Conservation (phyloP, 2,797 vertebrate genomes). For the Cryptoprocta ferox region DNA sequence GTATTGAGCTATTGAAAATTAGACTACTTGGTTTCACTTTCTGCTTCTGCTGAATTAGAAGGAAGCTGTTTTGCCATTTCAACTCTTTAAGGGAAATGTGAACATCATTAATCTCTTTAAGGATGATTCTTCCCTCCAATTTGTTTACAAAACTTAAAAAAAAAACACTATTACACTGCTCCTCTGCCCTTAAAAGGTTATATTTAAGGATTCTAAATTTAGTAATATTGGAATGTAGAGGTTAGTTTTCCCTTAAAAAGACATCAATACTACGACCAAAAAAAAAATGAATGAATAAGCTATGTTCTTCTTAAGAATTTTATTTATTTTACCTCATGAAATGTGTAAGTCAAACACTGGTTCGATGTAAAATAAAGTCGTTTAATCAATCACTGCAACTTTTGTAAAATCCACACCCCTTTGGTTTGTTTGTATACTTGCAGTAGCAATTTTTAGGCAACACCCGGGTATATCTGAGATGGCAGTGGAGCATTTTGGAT, state of each 20-base stretch:
- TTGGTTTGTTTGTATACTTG: slow-evolving; percentile 42
- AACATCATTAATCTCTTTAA: slow-evolving; percentile 43
- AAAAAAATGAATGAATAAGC: slow-evolving; percentile 32
- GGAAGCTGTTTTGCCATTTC: not conserved
- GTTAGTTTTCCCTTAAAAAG: slow-evolving; percentile 25
- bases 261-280: slow-evolving; percentile 28
- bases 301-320: slow-evolving; percentile 2
- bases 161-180: not conserved
- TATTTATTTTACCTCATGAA: slow-evolving; percentile 15
- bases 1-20: slow-evolving; percentile 58
- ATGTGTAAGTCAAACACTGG: not conserved
- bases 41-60: slow-evolving; percentile 53
- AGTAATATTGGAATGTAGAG: slow-evolving; percentile 6
- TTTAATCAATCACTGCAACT: slow-evolving; percentile 73
- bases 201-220: slow-evolving; percentile 35
- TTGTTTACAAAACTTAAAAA: slow-evolving; percentile 51
- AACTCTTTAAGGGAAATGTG: not conserved
- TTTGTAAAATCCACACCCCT: slow-evolving; percentile 61
- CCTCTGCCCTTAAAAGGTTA: not conserved
- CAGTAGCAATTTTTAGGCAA: slow-evolving; percentile 72
- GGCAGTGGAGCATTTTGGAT: not conserved
- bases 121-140: slow-evolving; percentile 17
- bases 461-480: not conserved
- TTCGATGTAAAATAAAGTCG: slow-evolving; percentile 70
- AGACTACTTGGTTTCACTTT: slow-evolving; percentile 70